A percentile compares a stretch with the other conserved stretches of the same genome.
Evolutionary conservation across 1,140 invertebrate species (phyloP).

Genomic region (Ceratoteleas bidentatus): DNA sequence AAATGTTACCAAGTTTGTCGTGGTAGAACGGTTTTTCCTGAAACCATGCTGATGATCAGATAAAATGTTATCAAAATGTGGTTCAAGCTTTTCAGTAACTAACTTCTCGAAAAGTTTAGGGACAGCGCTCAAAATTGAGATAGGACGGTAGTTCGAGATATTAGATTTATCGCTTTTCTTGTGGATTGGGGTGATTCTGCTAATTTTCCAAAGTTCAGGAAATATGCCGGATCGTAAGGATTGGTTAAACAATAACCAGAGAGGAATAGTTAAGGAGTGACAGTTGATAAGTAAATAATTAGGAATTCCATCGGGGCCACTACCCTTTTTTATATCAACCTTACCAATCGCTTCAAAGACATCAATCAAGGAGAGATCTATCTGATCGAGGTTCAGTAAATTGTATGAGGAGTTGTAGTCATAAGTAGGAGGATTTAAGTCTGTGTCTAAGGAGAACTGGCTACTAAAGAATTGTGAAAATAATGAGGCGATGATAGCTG

Average conservation of each 20-base stretch:
- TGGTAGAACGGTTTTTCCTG: background rate
- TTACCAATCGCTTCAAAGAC: background rate
- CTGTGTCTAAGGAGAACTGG: too few species aligned
- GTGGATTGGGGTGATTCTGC: background rate
- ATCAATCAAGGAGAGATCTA: background rate
- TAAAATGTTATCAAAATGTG: background rate
- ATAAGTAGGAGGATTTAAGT: too few species aligned
- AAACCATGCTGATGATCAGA: constrained; percentile 8
- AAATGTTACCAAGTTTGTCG: constrained; percentile 6
- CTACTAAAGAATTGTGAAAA: too few species aligned
- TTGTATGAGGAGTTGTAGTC: too few species aligned
- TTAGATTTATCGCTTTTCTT: background rate
- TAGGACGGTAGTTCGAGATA: background rate
- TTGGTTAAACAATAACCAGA: background rate
- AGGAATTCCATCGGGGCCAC: background rate
- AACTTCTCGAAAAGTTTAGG: background rate
- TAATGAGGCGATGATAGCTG: too few species aligned
- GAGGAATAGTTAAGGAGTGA: background rate
- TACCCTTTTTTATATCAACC: background rate
- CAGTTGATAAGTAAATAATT: background rate
- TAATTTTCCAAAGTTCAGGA: background rate
- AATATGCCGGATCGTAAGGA: background rate
- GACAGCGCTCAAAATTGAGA: background rate
- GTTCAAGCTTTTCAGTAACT: background rate
- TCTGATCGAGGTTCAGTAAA: background rate